These are phyloP conservation scores for Rhinopomastus cyanomelas DNA, from an alignment of 2,113 vertebrate genomes.

Conservation along the genomic window DNA sequence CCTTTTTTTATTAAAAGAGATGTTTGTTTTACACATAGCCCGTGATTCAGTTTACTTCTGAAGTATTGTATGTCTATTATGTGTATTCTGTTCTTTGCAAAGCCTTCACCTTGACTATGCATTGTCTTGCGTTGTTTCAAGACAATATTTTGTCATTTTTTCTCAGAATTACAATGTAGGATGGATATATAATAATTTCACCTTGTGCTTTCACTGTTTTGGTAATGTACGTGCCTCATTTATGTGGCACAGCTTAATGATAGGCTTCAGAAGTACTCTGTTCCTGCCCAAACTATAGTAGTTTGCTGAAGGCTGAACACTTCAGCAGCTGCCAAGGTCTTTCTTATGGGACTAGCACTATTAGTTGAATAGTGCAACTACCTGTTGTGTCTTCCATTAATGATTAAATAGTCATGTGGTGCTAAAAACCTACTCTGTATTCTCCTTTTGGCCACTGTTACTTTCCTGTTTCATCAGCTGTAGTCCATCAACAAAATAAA, in stretches of 20 bases:
- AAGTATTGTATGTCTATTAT: neutral
- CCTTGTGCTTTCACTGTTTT: rapidly evolving
- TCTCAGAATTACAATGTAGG: neutral
- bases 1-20: slow-evolving; percentile 6
- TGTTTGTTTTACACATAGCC: neutral
- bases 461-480: neutral
- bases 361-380: neutral
- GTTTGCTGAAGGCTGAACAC: neutral
- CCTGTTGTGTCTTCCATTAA: neutral
- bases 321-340: neutral
- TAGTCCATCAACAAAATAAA: neutral
- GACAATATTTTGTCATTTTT: neutral
- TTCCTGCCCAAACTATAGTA: neutral
- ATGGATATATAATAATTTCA: neutral
- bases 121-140: neutral
- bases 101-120: neutral
- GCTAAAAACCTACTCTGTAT: neutral
- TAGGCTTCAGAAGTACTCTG: neutral
- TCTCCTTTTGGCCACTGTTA: neutral
- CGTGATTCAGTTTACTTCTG: neutral
- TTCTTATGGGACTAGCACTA: neutral
- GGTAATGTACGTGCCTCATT: neutral
- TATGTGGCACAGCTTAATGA: neutral
- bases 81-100: neutral
- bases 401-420: neutral